Evolutionary conservation across 2,113 vertebrate genomes (phyloP), one percentile per base, ranked within the genome.

Genomic region (Artemisiospiza belli): DNA sequence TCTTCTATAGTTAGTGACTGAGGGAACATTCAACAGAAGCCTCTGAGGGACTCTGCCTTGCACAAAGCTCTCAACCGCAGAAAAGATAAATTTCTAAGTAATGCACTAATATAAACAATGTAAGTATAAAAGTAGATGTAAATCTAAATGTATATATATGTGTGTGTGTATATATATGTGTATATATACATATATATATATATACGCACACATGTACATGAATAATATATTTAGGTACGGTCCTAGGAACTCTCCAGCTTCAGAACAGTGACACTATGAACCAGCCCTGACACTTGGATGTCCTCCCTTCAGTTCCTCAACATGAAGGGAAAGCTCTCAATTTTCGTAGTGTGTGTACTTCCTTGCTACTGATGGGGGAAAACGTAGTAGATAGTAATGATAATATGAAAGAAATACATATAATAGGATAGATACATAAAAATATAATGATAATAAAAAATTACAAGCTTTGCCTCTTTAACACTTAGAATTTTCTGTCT

Each of bases 171-270:
- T 37, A 62, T 3, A 22, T 6, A 28, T 8, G 11, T 7, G 17
- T 27, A 5, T 1, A 22, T 33, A 10, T 19, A 44, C 4, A 44
- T 10, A 17, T 5, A 39, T 2, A 33, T 4, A 14, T 4, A 6
- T 0, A 27, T 27, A 20, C 6, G 28, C 8, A n/a, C 6, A 17
- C 1, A 39, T 47, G 24, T 25, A 12, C 9, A n/a, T 43, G 5
- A 46, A 59, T 5, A 19, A 49, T 17, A 17, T 35, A 25, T 74
- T 30, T 47, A 64, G 5, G 4, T 23, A 12, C 11, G 12, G 3
- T 3, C 12, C 31, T 33, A 35, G 25, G 19, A 89, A 19, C 46
- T 79, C 30, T 37, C 30, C 30, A 74, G 1, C 15, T 43, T 33
- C 49, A 83, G 13, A 61, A 63, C 12, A 66, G 24, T 10, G 55